phyloP scores from a whole-genome alignment of 2,113 vertebrate genomes.

The Diadophis punctatus region DNA sequence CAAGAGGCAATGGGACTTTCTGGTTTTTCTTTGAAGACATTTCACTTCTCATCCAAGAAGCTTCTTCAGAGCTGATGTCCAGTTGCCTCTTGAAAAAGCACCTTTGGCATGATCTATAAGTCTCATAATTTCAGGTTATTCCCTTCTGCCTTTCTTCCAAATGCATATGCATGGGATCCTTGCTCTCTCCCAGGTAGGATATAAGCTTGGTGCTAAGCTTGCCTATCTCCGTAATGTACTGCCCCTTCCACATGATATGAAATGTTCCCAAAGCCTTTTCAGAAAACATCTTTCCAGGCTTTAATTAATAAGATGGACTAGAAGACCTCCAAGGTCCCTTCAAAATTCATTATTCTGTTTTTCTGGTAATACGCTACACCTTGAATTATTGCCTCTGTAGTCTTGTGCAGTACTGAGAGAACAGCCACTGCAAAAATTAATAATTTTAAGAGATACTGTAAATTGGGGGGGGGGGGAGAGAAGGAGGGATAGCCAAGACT shows the following conservation, averaged over 20 bases:
- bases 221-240: background rate
- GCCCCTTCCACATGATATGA: background rate
- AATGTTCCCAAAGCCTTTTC: background rate
- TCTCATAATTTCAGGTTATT: background rate
- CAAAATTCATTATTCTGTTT: background rate
- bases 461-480: background rate
- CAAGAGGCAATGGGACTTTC: no score
- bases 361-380: background rate
- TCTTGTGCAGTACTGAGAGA: background rate
- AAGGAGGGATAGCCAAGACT: background rate
- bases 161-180: background rate
- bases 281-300: background rate
- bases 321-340: background rate
- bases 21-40: no score
- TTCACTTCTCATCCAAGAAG: no score
- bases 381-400: background rate
- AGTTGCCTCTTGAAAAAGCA: no score
- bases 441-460: background rate
- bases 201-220: background rate
- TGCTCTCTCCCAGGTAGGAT: background rate
- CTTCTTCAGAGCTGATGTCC: no score
- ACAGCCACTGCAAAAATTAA: background rate
- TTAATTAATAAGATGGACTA: background rate
- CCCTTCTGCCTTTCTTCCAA: background rate
- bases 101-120: background rate